Percentiles rank a stretch among this genome's conserved stretches.
Evolutionary conservation across 2,888 invertebrate species (phyloP).

Genomic region (Steinernema hermaphroditum): DNA sequence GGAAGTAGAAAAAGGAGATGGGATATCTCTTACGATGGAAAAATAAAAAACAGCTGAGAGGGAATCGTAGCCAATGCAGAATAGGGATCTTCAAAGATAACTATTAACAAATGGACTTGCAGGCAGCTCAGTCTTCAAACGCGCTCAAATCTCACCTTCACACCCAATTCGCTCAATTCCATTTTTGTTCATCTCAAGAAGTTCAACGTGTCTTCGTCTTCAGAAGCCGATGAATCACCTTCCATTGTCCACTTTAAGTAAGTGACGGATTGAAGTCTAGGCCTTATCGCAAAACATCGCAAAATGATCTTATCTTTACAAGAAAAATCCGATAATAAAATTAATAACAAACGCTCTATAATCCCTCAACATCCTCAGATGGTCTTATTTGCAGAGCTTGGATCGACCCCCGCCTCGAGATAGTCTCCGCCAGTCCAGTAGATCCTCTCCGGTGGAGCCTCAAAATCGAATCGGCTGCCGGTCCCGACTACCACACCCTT

Average conservation of each 20-base stretch:
- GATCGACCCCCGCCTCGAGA: slow-evolving; percentile 55
- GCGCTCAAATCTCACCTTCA: slow-evolving; percentile 50
- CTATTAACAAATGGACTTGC: too few relatives aligned
- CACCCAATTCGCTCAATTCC: slow-evolving; percentile 51
- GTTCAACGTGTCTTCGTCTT: slow-evolving; percentile 29
- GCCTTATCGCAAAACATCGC: too few relatives aligned
- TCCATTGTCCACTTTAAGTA: slow-evolving; percentile 36
- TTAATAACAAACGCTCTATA: too few relatives aligned
- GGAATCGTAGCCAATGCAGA: too few relatives aligned
- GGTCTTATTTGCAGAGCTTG: slow-evolving; percentile 46
- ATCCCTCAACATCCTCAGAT: too few relatives aligned
- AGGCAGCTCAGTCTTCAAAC: slow-evolving; percentile 51
- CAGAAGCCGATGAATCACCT: slow-evolving; percentile 28
- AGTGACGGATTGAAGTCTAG: too few relatives aligned
- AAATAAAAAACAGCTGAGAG: neutral
- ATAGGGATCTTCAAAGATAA: too few relatives aligned
- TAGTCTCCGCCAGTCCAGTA: slow-evolving; percentile 52
- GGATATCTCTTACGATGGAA: neutral
- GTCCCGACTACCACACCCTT: slow-evolving; percentile 32
- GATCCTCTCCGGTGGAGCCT: slow-evolving; percentile 49
- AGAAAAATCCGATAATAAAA: too few relatives aligned
- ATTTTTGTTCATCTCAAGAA: slow-evolving; percentile 46
- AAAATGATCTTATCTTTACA: too few relatives aligned
- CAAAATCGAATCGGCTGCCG: slow-evolving; percentile 41
- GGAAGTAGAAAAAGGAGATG: neutral